Percentiles rank a stretch among this genome's conserved stretches.
These are phyloP conservation scores for Aphis gossypii DNA, from an alignment of 1,140 invertebrate genomes.

Conservation along the genomic window DNA sequence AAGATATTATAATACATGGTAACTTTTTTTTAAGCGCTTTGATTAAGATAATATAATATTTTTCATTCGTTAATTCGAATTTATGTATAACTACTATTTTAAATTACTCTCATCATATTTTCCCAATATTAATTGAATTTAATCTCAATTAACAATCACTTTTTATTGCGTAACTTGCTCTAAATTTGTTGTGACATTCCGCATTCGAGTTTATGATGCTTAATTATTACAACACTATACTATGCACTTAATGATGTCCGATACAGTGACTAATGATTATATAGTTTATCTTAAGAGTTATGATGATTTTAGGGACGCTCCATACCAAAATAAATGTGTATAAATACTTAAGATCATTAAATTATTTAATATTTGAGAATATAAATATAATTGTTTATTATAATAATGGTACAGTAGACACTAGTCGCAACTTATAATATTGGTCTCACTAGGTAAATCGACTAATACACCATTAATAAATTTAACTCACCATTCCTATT, in stretches of 20 bases:
- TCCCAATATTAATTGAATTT: neutral
- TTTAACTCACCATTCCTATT: neutral
- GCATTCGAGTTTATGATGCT: neutral
- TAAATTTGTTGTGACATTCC: neutral
- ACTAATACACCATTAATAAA: neutral
- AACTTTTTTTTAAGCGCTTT: neutral
- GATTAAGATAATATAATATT: neutral
- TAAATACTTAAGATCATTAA: neutral
- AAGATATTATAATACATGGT: neutral
- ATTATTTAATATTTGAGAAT: neutral
- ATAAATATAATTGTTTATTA: neutral
- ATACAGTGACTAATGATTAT: neutral
- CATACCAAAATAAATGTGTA: neutral
- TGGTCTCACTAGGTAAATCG: neutral
- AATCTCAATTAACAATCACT: neutral
- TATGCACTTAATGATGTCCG: neutral
- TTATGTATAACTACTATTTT: neutral
- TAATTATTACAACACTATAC: neutral
- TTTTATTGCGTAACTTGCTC: neutral
- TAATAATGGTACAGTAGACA: neutral
- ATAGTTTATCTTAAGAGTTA: neutral
- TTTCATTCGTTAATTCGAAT: neutral
- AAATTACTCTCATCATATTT: neutral
- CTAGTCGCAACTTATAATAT: neutral
- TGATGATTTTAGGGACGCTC: neutral